Conservation (phyloP, 2,113 vertebrate species). For the Hydrolagus affinis region DNA sequence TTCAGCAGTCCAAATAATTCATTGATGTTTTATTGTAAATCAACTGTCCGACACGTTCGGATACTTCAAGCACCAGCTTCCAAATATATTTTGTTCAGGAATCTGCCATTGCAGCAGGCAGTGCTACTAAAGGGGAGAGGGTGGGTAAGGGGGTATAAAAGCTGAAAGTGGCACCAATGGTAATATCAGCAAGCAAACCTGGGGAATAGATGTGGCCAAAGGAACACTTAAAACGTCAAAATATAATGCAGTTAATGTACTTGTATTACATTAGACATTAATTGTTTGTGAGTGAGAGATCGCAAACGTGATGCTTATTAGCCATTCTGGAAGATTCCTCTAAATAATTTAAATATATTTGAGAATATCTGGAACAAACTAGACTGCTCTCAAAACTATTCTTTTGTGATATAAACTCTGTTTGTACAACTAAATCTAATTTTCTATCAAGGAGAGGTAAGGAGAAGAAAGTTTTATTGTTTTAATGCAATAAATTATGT, state of each 20-base stretch:
- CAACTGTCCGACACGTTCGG: background rate
- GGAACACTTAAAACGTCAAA: background rate
- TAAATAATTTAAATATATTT: background rate
- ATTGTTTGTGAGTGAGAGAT: background rate
- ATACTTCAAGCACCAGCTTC: background rate
- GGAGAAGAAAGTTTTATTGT: background rate
- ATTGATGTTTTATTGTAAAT: background rate
- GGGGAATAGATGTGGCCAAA: background rate
- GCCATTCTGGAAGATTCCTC: background rate
- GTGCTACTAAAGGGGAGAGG: background rate
- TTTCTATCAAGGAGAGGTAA: too few relatives aligned
- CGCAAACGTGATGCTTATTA: background rate
- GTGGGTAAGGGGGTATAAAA: too few relatives aligned
- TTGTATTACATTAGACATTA: background rate
- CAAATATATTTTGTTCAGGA: background rate
- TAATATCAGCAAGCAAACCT: background rate
- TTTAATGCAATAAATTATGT: background rate
- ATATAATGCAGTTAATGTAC: background rate
- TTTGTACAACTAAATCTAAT: too few relatives aligned
- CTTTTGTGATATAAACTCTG: background rate
- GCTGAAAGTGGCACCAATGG: too few relatives aligned
- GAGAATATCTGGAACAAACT: background rate
- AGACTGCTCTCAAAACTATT: too few relatives aligned
- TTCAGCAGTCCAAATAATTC: background rate
- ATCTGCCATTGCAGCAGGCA: background rate